These are phyloP conservation scores for Plebejus melissa DNA, from an alignment of 2,888 invertebrate genomes.

Conservation along the genomic window DNA sequence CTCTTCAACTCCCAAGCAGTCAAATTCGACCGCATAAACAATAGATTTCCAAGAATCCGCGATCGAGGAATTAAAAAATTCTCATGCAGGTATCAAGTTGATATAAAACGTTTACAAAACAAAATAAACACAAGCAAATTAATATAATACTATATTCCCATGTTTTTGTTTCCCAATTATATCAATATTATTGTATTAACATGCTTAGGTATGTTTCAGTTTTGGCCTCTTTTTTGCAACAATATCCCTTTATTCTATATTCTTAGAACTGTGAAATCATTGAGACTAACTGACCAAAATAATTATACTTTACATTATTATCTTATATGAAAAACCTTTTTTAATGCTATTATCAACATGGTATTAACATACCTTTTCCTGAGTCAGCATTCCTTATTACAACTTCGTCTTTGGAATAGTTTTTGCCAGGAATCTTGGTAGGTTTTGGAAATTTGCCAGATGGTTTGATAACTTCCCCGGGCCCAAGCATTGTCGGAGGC, in stretches of 20 bases:
- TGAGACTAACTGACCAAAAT: background rate
- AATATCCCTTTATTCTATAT: background rate
- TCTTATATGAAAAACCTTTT: background rate
- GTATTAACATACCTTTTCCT: conserved; percentile 88
- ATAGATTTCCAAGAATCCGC: too few species aligned
- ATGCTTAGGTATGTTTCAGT: background rate
- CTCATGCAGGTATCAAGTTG: background rate
- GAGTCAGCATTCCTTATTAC: conserved; percentile 97
- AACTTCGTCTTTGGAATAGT: conserved; percentile 96
- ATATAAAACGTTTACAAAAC: background rate
- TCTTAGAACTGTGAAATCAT: background rate
- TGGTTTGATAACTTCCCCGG: conserved; percentile 91
- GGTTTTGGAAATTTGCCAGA: conserved; percentile 94
- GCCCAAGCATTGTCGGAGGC: conserved; percentile 81
- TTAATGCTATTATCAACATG: background rate
- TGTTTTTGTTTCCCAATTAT: conserved; percentile 4
- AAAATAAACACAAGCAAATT: background rate
- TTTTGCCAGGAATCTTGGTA: conserved; percentile 94
- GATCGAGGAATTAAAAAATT: background rate
- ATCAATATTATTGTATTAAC: background rate
- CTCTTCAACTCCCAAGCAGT: too few species aligned
- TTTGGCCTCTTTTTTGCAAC: background rate
- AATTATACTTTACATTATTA: background rate
- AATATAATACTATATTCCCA: background rate
- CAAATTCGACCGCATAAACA: too few species aligned